Evolutionary conservation across 2,797 vertebrate species (phyloP).

Genomic region (Ctenopoma kingsleyae): DNA sequence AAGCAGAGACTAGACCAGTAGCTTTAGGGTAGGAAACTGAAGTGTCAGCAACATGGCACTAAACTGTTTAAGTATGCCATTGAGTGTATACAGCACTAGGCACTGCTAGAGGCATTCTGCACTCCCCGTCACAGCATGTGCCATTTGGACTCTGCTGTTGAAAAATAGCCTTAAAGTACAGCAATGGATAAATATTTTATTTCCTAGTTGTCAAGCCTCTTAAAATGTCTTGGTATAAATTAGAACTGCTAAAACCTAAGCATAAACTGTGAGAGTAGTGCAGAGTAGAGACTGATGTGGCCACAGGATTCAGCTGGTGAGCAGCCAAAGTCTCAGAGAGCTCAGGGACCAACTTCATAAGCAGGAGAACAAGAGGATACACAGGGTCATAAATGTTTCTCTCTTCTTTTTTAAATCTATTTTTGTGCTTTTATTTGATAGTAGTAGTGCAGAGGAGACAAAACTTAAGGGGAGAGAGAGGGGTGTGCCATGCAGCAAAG

Average conservation of each 20-base stretch:
- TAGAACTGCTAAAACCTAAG: not conserved
- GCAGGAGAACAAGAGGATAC: not conserved
- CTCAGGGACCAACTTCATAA: not conserved
- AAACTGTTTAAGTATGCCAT: slow-evolving; percentile 17
- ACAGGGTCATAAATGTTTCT: too few species aligned
- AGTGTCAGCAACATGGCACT: slow-evolving; percentile 16
- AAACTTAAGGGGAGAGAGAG: too few species aligned
- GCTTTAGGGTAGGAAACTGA: slow-evolving; percentile 25
- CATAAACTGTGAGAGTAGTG: not conserved
- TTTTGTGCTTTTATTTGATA: too few species aligned
- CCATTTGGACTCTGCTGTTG: slow-evolving; percentile 3
- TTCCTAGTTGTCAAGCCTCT: slow-evolving; percentile 8
- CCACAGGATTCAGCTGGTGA: not conserved
- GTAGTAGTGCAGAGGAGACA: too few species aligned
- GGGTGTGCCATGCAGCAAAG: too few species aligned
- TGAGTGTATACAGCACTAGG: slow-evolving; percentile 7
- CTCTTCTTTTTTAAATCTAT: not conserved
- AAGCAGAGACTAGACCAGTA: slow-evolving; percentile 3
- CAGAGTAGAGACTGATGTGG: not conserved
- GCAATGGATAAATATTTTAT: slow-evolving; percentile 7
- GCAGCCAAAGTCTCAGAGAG: not conserved
- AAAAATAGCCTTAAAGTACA: not conserved
- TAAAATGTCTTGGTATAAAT: slow-evolving; percentile 13
- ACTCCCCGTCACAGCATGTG: slow-evolving; percentile 10
- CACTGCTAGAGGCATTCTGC: slow-evolving; percentile 11